Evolutionary conservation across 1,140 invertebrate species (phyloP), one percentile per base, ranked within the genome.

Genomic region (Drosophila ohnishii): DNA sequence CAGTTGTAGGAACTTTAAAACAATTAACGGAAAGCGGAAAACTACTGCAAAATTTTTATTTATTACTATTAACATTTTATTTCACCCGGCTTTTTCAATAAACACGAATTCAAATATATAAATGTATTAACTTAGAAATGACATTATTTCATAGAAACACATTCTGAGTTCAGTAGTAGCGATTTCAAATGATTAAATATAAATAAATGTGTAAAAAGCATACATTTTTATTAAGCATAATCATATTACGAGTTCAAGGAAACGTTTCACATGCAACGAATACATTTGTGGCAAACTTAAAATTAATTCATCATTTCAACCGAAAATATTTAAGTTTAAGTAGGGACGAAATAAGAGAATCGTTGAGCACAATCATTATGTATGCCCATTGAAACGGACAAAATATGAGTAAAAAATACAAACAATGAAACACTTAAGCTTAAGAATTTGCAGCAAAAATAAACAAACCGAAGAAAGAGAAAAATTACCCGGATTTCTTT

Each of bases 311-410:
- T 57, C 3, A 58, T 42, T 58, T 58, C 25, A 58, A 44, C n/a
- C 11, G 10, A 44, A 28, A 28, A 16, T 28, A 44, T 25, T n/a
- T 40, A 13, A 3, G 22, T 57, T 57, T 40, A 58, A 58, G 35
- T 58, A 58, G 55, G 37, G 51, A 55, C 32, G 51, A 55, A 19
- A 58, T 28, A 56, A 51, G 30, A 69, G 66, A 80, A 86, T 83
- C 84, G 84, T 87, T 87, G 76, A 87, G 84, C 84, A 87, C 84
- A 87, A 87, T 87, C 84, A 87, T 87, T 74, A 56, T 28, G 39
- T 47, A 25, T 65, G 51, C 66, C 72, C 65, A 76, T 80, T 80
- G 35, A 76, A 81, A 80, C 56, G 66, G 66, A 63, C 77, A 72
- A 76, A 73, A 35, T 48, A 62, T 47, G 50, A 57, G 16, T 45